phyloP scores from a whole-genome alignment of 2,113 vertebrate genomes.

The Syngnathus typhle region DNA sequence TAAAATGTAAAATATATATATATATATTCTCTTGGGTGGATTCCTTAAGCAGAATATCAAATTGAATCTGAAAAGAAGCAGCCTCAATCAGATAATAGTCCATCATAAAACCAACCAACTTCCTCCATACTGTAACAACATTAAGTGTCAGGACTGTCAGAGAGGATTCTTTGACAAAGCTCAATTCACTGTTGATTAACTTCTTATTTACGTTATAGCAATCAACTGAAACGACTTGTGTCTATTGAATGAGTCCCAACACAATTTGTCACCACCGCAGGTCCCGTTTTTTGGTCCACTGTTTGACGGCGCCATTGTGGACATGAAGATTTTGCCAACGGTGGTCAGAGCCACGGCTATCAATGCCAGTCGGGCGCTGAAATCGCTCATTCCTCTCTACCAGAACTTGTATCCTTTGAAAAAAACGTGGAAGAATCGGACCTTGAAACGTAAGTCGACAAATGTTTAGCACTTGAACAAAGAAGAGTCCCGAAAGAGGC shows the following conservation, averaged over 20 bases:
- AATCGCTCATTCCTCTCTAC: constrained; percentile 94
- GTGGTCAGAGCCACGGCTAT: constrained; percentile 96
- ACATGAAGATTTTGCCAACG: constrained; percentile 92
- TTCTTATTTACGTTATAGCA: not conserved
- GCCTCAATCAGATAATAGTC: constrained; percentile 32
- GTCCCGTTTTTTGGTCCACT: constrained; percentile 97
- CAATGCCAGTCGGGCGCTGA: constrained; percentile 94
- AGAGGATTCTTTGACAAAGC: constrained; percentile 3
- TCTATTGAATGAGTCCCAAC: not conserved
- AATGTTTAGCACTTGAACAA: not conserved
- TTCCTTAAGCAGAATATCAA: constrained; percentile 57
- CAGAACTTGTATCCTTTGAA: constrained; percentile 99
- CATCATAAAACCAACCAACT: constrained; percentile 15
- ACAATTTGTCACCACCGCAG: constrained; percentile 53
- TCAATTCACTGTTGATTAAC: not conserved
- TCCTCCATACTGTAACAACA: constrained; percentile 1
- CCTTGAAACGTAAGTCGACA: not conserved
- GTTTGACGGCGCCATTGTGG: constrained; percentile 97
- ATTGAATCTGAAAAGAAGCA: constrained; percentile 44
- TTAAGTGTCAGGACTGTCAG: not conserved
- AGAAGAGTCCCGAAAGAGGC: not conserved
- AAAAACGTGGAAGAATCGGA: not conserved
- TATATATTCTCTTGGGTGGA: constrained; percentile 52
- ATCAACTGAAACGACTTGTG: not conserved
- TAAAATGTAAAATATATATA: not conserved